A percentile compares a stretch with the other conserved stretches of the same genome.
These are phyloP conservation scores for Drosophila aff. DNA, from an alignment of 1,140 invertebrate species.

Conservation along the genomic window DNA sequence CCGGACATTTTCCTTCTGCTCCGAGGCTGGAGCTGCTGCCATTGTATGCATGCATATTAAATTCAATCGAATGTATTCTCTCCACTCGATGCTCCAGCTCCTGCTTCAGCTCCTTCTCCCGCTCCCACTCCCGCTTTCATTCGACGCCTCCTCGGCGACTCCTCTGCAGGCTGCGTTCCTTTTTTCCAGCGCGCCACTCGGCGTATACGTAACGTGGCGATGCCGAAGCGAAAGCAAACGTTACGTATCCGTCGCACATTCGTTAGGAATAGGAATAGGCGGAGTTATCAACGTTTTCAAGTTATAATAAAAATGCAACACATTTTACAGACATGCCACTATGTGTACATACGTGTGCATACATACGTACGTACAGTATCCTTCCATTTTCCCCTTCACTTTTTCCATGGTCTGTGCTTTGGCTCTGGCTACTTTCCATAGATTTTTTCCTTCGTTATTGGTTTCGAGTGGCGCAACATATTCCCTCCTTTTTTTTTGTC, in stretches of 20 bases:
- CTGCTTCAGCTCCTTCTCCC: background rate
- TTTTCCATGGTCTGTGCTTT: constrained; percentile 32
- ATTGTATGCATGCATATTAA: constrained; percentile 84
- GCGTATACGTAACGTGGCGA: constrained; percentile 49
- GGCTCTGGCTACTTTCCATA: constrained; percentile 77
- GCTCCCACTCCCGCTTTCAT: background rate
- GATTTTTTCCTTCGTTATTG: constrained; percentile 83
- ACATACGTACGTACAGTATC: constrained; percentile 39
- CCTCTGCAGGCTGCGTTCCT: constrained; percentile 24
- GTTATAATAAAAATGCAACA: constrained; percentile 85
- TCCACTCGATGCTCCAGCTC: constrained; percentile 59
- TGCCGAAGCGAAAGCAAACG: constrained; percentile 48
- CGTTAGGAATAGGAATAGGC: constrained; percentile 79
- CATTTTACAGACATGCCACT: constrained; percentile 74
- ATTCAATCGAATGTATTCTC: constrained; percentile 84
- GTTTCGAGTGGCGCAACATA: constrained; percentile 76
- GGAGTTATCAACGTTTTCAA: constrained; percentile 85
- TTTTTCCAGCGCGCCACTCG: constrained; percentile 34
- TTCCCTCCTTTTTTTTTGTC: constrained; percentile 43
- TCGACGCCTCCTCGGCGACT: constrained; percentile 13
- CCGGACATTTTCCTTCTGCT: constrained; percentile 26
- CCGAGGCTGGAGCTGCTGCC: constrained; percentile 46
- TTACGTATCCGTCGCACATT: constrained; percentile 72
- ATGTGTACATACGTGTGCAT: constrained; percentile 49
- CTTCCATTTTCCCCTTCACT: constrained; percentile 40